These are phyloP conservation scores for Pangasianodon gigas DNA, from an alignment of 2,113 vertebrate genomes.

Conservation along the genomic window DNA sequence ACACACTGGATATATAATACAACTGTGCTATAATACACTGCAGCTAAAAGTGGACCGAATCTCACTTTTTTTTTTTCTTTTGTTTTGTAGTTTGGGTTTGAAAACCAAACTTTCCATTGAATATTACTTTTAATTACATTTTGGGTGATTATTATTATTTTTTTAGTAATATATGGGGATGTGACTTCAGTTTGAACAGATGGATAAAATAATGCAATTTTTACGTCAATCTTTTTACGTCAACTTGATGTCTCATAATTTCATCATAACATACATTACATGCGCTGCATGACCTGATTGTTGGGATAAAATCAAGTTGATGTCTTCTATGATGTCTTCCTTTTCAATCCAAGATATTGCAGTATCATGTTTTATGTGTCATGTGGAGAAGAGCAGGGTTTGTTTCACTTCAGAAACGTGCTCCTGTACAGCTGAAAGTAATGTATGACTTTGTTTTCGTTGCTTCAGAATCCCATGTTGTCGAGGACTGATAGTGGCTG, in stretches of 20 bases:
- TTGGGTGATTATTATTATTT: too few species aligned
- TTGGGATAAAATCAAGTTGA: too few species aligned
- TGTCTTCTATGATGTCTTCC: background rate
- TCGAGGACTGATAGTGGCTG: background rate
- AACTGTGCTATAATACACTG: background rate
- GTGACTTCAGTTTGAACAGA: background rate
- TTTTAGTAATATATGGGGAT: background rate
- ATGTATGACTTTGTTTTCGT: background rate
- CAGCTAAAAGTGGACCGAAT: background rate
- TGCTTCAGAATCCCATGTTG: background rate
- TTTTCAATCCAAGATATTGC: background rate
- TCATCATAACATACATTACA: background rate
- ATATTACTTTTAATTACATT: background rate
- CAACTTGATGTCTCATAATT: background rate
- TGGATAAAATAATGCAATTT: background rate
- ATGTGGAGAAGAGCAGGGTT: background rate
- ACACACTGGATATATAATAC: background rate
- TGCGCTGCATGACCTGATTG: background rate
- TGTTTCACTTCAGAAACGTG: too few species aligned
- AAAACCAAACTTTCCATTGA: background rate
- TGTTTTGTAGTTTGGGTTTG: background rate
- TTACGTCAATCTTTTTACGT: background rate
- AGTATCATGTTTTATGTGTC: background rate
- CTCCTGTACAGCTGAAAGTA: background rate
- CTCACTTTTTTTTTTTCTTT: background rate